These are phyloP conservation scores for Podabrus alpinus DNA, from an alignment of 2,888 invertebrate genomes.

Conservation along the genomic window DNA sequence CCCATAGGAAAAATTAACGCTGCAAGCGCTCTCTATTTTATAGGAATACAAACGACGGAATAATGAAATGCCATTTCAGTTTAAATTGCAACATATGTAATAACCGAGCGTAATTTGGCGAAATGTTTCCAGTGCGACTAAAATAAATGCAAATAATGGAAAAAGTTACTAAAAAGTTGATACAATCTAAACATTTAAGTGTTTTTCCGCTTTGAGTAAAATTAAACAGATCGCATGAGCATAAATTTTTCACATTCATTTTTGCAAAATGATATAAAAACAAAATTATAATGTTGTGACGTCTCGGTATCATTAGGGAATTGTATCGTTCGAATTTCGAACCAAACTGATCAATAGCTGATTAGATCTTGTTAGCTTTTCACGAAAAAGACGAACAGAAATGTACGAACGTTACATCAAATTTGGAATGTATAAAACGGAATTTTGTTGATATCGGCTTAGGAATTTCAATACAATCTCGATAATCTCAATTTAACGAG, in stretches of 20 bases:
- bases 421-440: neutral
- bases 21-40: neutral
- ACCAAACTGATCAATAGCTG: neutral
- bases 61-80: slow-evolving; percentile 6
- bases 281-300: neutral
- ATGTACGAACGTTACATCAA: neutral
- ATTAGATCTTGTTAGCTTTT: neutral
- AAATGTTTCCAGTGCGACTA: neutral
- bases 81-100: slow-evolving; percentile 13
- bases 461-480: neutral
- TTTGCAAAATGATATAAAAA: neutral
- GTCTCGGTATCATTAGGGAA: neutral
- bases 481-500: neutral
- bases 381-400: neutral
- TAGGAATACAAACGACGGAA: slow-evolving; percentile 1
- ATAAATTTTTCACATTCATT: neutral
- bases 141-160: slow-evolving; percentile 4
- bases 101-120: slow-evolving; percentile 2
- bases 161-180: slow-evolving; percentile 6
- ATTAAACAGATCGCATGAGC: neutral
- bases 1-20: slow-evolving; percentile 5
- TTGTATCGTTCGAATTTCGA: neutral
- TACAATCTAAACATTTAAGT: neutral
- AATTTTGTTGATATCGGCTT: neutral
- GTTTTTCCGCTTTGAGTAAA: neutral